Percentiles rank a stretch among this genome's conserved stretches.
Evolutionary conservation across 2,888 invertebrate species (phyloP).

Genomic region (Athripsodes cinereus): DNA sequence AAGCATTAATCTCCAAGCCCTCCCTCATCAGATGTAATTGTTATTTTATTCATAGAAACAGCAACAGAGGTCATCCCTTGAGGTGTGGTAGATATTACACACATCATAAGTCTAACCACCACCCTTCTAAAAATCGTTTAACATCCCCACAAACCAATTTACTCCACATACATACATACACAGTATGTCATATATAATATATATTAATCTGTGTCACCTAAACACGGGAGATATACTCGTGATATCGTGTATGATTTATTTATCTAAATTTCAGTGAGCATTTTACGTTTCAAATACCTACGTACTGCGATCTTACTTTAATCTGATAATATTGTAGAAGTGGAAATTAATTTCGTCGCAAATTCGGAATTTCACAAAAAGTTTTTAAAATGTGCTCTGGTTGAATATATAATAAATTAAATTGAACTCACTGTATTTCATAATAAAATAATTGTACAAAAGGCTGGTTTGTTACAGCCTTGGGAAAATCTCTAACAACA

Average conservation of each 20-base stretch:
- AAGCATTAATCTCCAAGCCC: neutral
- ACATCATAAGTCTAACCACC: neutral
- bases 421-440: too few relatives aligned
- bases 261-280: neutral
- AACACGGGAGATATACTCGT: neutral
- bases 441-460: too few relatives aligned
- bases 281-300: neutral
- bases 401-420: too few relatives aligned
- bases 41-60: slow-evolving; percentile 54
- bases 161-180: neutral
- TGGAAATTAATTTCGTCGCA: too few relatives aligned
- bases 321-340: too few relatives aligned
- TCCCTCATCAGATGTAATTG: slow-evolving; percentile 37
- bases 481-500: too few relatives aligned
- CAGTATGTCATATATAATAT: neutral
- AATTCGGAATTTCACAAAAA: too few relatives aligned
- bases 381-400: too few relatives aligned
- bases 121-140: slow-evolving; percentile 11
- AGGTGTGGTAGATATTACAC: neutral
- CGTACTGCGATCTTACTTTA: too few relatives aligned
- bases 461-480: too few relatives aligned
- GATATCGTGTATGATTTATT: neutral
- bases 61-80: slow-evolving; percentile 1
- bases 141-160: slow-evolving; percentile 18
- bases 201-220: slow-evolving; percentile 25